These are phyloP conservation scores for Nyctalus aviator DNA, from an alignment of 2,797 vertebrate species.

Conservation along the genomic window DNA sequence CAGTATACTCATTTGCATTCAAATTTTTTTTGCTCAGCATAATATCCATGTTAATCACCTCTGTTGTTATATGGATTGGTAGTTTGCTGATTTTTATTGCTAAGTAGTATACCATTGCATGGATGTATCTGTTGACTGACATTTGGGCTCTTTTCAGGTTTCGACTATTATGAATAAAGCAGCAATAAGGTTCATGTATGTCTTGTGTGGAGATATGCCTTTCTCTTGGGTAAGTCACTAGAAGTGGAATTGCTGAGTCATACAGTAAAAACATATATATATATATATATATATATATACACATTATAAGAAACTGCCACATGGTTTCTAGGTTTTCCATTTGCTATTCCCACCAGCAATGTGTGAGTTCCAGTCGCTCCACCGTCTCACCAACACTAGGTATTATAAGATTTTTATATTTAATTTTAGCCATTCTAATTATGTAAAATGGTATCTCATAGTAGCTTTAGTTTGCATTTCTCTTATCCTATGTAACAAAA, in stretches of 20 bases:
- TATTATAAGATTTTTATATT: not conserved
- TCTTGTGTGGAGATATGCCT: not conserved
- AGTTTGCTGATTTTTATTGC: not conserved
- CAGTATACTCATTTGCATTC: not conserved
- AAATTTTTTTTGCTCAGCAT: not conserved
- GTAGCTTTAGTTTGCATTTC: slow-evolving; percentile 27
- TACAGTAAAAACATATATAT: not conserved
- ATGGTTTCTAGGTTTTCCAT: not conserved
- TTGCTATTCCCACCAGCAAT: not conserved
- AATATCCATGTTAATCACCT: not conserved
- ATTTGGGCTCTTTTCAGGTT: not conserved
- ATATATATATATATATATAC: not conserved
- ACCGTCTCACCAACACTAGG: not conserved
- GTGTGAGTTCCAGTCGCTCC: not conserved
- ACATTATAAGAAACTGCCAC: not conserved
- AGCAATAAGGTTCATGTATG: slow-evolving; percentile 8
- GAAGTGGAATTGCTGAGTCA: not conserved
- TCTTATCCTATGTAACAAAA: too few relatives aligned
- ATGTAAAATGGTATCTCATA: not conserved
- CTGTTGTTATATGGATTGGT: not conserved
- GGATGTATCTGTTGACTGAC: not conserved
- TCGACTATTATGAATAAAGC: not conserved
- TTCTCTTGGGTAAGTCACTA: slow-evolving; percentile 7
- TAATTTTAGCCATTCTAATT: not conserved
- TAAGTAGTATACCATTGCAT: not conserved